phyloP scores from a whole-genome alignment of 2,888 invertebrate genomes.

The Xestobium rufovillosum region DNA sequence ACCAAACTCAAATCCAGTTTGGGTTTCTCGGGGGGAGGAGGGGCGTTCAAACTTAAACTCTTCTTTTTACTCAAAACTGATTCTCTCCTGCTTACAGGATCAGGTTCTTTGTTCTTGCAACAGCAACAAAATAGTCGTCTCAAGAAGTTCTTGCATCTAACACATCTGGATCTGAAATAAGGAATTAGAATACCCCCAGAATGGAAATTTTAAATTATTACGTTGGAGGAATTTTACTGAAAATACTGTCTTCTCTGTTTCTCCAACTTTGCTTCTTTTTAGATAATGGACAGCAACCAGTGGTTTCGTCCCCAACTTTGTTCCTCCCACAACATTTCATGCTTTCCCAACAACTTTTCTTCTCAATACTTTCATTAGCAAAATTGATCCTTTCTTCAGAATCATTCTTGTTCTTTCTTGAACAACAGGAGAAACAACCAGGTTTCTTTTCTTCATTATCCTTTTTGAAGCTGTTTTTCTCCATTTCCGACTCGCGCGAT shows the following conservation, averaged over 20 bases:
- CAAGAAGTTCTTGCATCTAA: slow-evolving; percentile 31
- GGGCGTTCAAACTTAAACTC: slow-evolving; percentile 50
- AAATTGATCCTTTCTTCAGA: slow-evolving; percentile 32
- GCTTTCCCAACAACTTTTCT: slow-evolving; percentile 31
- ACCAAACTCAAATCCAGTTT: slow-evolving; percentile 72
- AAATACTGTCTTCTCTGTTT: slow-evolving; percentile 49
- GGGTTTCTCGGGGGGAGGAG: slow-evolving; percentile 56
- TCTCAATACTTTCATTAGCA: slow-evolving; percentile 39
- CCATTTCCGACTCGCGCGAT: slow-evolving; percentile 11
- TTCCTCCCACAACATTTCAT: slow-evolving; percentile 42
- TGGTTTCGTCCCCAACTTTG: slow-evolving; percentile 45
- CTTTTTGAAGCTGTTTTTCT: not conserved
- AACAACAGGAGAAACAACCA: slow-evolving; percentile 47
- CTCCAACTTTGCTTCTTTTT: slow-evolving; percentile 44
- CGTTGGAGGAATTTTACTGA: not conserved
- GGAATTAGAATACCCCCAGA: too few species aligned
- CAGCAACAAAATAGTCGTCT: slow-evolving; percentile 35
- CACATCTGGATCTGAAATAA: slow-evolving; percentile 26
- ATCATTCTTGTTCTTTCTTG: slow-evolving; percentile 24
- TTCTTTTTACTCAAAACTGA: slow-evolving; percentile 61
- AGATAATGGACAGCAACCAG: slow-evolving; percentile 32
- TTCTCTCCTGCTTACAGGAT: slow-evolving; percentile 51
- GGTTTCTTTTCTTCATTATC: slow-evolving; percentile 13
- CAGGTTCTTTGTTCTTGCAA: slow-evolving; percentile 30
- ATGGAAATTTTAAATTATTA: not conserved